These are phyloP conservation scores for Onychomys arenicola DNA, from an alignment of 2,797 vertebrate species.

Conservation along the genomic window DNA sequence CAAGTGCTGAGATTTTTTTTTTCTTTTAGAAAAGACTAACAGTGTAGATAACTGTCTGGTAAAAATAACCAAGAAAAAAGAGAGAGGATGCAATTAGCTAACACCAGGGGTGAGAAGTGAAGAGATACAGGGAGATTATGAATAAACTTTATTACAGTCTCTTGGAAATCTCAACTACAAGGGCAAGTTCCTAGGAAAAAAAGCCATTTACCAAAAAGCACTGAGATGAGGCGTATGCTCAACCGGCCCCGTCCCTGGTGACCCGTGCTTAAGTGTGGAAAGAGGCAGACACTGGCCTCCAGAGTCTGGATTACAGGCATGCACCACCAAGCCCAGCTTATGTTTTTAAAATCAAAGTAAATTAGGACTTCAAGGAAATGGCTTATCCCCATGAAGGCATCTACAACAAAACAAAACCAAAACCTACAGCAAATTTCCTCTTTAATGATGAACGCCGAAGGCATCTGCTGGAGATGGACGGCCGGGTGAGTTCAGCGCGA, in stretches of 20 bases:
- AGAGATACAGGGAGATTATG: background rate
- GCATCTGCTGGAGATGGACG: too few relatives aligned
- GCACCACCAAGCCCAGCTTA: background rate
- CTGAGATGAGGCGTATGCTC: background rate
- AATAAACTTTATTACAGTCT: background rate
- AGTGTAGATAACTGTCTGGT: background rate
- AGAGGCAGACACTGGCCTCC: background rate
- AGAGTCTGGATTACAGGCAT: background rate
- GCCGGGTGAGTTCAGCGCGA: background rate
- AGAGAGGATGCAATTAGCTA: background rate
- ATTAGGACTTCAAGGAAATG: background rate
- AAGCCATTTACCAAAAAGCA: background rate
- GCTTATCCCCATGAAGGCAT: background rate
- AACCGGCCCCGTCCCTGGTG: too few relatives aligned
- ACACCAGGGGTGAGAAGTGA: background rate
- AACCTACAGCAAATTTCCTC: background rate
- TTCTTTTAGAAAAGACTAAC: background rate
- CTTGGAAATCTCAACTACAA: background rate
- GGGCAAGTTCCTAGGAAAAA: background rate
- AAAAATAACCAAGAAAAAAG: background rate
- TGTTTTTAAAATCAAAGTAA: conserved; percentile 24
- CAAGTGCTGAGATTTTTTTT: background rate
- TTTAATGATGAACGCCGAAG: background rate
- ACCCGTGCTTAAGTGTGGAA: background rate
- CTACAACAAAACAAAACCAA: background rate